phyloP scores from a whole-genome alignment of 2,888 invertebrate genomes.

The Nyleta sp. region DNA sequence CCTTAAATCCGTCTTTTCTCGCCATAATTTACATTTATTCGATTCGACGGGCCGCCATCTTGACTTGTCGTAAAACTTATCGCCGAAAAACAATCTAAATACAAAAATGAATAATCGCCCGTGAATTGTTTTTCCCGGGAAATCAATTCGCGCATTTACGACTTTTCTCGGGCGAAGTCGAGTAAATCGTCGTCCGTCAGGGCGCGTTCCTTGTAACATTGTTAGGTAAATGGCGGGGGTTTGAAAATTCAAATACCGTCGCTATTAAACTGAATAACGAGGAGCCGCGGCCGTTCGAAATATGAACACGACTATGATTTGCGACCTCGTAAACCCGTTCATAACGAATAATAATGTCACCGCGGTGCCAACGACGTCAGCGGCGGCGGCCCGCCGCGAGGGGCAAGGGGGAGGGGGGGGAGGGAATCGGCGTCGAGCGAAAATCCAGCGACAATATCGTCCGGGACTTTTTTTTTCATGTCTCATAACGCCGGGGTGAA shows the following conservation, averaged over 20 bases:
- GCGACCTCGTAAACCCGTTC: slow-evolving; percentile 82
- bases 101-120: slow-evolving; percentile 14
- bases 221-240: slow-evolving; percentile 71
- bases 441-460: slow-evolving; percentile 81
- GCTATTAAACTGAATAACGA: slow-evolving; percentile 82
- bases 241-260: slow-evolving; percentile 82
- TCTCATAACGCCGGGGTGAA: slow-evolving; percentile 79
- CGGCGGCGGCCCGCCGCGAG: slow-evolving; percentile 27
- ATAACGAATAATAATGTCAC: slow-evolving; percentile 83
- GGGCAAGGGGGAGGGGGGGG: slow-evolving; percentile 22
- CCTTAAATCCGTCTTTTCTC: not conserved
- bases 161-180: slow-evolving; percentile 31
- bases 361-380: slow-evolving; percentile 69
- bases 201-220: slow-evolving; percentile 59
- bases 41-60: too few relatives aligned
- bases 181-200: slow-evolving; percentile 42
- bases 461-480: slow-evolving; percentile 79
- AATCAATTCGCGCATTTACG: slow-evolving; percentile 44
- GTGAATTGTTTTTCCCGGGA: slow-evolving; percentile 25
- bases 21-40: slow-evolving; percentile 9
- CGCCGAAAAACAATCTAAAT: slow-evolving; percentile 6
- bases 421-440: slow-evolving; percentile 68
- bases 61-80: not conserved
- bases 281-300: slow-evolving; percentile 80
- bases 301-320: slow-evolving; percentile 82